Conservation (phyloP, 2,797 vertebrate genomes). For the Ambastaia sidthimunki region DNA sequence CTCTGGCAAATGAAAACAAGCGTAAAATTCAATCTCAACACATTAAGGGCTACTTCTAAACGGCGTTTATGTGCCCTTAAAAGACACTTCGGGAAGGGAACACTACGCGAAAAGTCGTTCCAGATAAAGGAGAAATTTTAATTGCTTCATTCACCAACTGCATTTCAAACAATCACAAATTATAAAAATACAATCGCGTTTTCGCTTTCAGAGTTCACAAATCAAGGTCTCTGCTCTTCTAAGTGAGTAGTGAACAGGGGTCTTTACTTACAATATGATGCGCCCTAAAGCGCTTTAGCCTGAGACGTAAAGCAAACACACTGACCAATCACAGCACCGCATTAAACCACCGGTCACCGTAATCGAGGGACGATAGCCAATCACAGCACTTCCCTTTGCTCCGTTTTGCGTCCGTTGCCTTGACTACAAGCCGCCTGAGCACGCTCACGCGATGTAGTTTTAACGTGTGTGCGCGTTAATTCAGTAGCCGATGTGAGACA, state of each 20-base stretch:
- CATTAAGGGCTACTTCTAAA: background rate
- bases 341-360: background rate
- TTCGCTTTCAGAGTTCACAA: no score
- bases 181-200: no score
- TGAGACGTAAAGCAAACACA: conserved; percentile 10
- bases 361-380: conserved; percentile 22
- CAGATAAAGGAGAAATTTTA: no score
- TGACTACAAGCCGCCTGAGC: conserved; percentile 39
- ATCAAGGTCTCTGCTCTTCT: no score
- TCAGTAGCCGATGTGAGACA: background rate
- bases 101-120: no score
- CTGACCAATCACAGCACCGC: conserved; percentile 48
- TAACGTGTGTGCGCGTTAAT: background rate
- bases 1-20: conserved; percentile 26
- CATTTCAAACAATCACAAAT: no score
- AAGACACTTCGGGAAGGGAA: no score
- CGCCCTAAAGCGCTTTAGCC: conserved; percentile 27
- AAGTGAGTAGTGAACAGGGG: no score
- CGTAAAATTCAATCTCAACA: conserved; percentile 27
- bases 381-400: conserved; percentile 18
- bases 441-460: background rate
- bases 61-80: no score
- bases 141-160: no score
- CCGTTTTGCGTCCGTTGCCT: conserved; percentile 52
- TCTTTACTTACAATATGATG: no score